Evolutionary conservation across 2,888 invertebrate species (phyloP), one percentile per base, ranked within the genome.

Genomic region (Nebria salina): DNA sequence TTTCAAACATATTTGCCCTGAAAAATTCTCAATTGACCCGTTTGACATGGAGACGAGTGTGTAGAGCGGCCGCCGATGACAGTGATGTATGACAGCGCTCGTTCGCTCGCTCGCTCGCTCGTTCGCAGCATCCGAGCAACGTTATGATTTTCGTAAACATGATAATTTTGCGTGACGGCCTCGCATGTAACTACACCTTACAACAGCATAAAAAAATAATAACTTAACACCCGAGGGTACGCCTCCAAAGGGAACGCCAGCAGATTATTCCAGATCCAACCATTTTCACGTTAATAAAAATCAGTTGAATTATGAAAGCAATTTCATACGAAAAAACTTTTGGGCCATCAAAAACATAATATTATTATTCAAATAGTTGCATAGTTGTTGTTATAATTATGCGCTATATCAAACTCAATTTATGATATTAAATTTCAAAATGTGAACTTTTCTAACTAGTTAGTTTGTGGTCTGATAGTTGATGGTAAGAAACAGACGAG

Each of bases 11-110:
- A 34, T 34, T 66, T 66, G 11, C 20, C 20, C 9, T 70, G 34
- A 70, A 70, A 70, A 70, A 25, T 9, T 34, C 70, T 70, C 26
- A 70, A 70, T 70, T 70, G 70, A 70, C 70, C 70, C 34, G 70
- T 70, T 70, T 70, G 34, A 34, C 34, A 70, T 70, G 34, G 26
- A 26, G 13, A 26, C 70, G 26, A 70, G 26, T 26, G 70, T 25
- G 70, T 9, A 25, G n/a, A 20, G 13, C 54, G 13, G 54, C 68
- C 25, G 34, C 3, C 70, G 70, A 34, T 70, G 70, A 70, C 70
- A 70, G 70, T 70, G 70, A 70, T 70, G 70, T 70, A 70, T 70
- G 70, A 15, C 34, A 15, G 54, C 54, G 54, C 54, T 0, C 20
- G 20, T 20, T 20, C 20, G 6, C 9, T 43, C 43, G 43, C 1